Conservation (phyloP, 1,140 invertebrate species). For the Drosophila willistoni region DNA sequence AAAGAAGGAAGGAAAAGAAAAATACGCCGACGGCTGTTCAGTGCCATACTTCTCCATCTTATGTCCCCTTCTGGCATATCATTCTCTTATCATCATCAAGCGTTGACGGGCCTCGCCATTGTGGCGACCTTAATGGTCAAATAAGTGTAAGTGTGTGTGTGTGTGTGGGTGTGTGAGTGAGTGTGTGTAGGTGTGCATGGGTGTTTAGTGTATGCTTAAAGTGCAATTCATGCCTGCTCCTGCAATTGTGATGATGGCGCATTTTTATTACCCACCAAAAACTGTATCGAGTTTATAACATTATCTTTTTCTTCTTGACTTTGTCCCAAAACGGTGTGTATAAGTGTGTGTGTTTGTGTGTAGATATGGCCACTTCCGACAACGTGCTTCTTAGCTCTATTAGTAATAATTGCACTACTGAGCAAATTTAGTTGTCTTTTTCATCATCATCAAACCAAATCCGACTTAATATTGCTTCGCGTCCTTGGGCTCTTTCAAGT, state of each 20-base stretch:
- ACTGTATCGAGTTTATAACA: constrained; percentile 77
- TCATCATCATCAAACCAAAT: constrained; percentile 30
- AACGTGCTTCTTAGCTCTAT: constrained; percentile 75
- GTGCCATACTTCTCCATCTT: constrained; percentile 22
- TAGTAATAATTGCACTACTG: constrained; percentile 79
- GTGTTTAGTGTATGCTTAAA: constrained; percentile 64
- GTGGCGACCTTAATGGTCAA: constrained; percentile 77
- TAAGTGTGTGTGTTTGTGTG: constrained; percentile 15
- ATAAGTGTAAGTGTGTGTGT: constrained; percentile 36
- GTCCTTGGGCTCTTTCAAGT: background rate
- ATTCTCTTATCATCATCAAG: constrained; percentile 64
- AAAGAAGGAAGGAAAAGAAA: constrained; percentile 9
- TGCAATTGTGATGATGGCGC: constrained; percentile 76
- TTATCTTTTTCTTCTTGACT: constrained; percentile 41
- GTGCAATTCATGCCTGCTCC: constrained; percentile 71
- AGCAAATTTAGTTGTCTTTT: constrained; percentile 73
- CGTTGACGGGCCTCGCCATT: constrained; percentile 72
- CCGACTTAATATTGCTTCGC: background rate
- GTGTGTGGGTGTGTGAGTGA: constrained; percentile 18
- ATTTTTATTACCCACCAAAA: constrained; percentile 70
- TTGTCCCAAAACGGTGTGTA: background rate
- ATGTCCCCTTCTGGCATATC: constrained; percentile 18
- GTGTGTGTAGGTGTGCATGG: constrained; percentile 11
- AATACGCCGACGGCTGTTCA: constrained; percentile 55
- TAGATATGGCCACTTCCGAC: constrained; percentile 56